These are phyloP conservation scores for Beris chalybata DNA, from an alignment of 2,888 invertebrate genomes.

Conservation along the genomic window DNA sequence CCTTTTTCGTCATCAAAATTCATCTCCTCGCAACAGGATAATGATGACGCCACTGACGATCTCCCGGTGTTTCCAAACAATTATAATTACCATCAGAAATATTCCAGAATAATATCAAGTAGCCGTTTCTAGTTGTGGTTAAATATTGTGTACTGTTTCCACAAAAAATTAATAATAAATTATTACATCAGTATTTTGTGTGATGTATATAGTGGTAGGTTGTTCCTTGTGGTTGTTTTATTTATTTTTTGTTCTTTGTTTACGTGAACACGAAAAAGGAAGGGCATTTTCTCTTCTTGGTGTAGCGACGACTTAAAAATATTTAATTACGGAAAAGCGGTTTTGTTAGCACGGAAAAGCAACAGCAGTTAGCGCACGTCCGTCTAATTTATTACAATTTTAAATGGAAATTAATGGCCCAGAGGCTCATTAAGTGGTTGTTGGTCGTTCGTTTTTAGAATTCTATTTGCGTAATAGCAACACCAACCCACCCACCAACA, in stretches of 20 bases:
- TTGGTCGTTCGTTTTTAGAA: neutral
- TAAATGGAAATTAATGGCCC: slow-evolving; percentile 27
- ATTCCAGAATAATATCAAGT: slow-evolving; percentile 8
- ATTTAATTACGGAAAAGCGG: slow-evolving; percentile 25
- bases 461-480: too few species aligned
- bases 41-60: slow-evolving; percentile 7
- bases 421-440: slow-evolving; percentile 18
- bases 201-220: too few species aligned
- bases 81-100: slow-evolving; percentile 4
- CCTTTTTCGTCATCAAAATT: slow-evolving; percentile 17
- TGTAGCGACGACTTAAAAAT: slow-evolving; percentile 14
- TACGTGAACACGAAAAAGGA: too few species aligned
- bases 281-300: too few species aligned
- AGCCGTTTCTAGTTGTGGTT: too few species aligned
- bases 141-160: too few species aligned
- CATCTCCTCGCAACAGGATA: slow-evolving; percentile 16
- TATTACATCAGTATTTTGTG: too few species aligned
- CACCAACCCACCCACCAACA: neutral
- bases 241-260: too few species aligned
- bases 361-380: slow-evolving; percentile 25
- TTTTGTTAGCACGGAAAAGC: slow-evolving; percentile 10
- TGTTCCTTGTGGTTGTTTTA: too few species aligned
- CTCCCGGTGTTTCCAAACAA: neutral
- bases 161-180: too few species aligned
- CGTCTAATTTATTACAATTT: slow-evolving; percentile 22